Evolutionary conservation across 2,113 vertebrate genomes (phyloP).

Genomic region (Malaclemys terrapin): DNA sequence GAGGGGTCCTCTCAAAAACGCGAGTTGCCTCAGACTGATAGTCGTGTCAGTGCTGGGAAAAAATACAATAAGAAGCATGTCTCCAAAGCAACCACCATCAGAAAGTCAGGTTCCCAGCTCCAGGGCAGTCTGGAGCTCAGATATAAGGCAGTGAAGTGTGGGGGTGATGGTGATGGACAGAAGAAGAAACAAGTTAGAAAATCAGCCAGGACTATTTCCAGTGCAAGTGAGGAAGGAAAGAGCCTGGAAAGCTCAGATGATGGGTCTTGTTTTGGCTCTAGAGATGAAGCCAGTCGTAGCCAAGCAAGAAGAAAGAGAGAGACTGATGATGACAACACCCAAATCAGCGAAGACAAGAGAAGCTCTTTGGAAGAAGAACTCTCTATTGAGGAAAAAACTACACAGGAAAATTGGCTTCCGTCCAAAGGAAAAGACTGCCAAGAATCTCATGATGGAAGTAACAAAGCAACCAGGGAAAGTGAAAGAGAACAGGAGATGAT

Average conservation of each 20-base stretch:
- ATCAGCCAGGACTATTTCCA: background rate
- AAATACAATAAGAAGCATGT: background rate
- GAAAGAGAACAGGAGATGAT: background rate
- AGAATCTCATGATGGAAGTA: background rate
- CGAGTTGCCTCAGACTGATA: background rate
- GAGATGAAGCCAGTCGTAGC: slow-evolving; percentile 15
- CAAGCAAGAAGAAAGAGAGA: background rate
- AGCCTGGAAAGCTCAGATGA: background rate
- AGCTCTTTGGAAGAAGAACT: slow-evolving; percentile 27
- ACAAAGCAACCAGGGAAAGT: background rate
- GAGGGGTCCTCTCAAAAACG: background rate
- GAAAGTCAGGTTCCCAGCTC: background rate
- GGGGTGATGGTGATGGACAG: background rate
- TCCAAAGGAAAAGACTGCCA: background rate
- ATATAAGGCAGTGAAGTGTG: background rate
- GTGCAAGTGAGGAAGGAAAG: slow-evolving; percentile 31
- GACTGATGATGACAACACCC: background rate
- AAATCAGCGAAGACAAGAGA: background rate
- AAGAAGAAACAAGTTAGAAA: background rate
- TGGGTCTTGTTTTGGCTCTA: slow-evolving; percentile 32
- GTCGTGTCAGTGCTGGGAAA: background rate
- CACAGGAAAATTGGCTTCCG: background rate
- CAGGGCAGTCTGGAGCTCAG: background rate
- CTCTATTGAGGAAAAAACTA: background rate
- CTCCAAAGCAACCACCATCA: background rate